Percentiles rank a stretch among this genome's conserved stretches.
phyloP scores from a whole-genome alignment of 2,113 vertebrate genomes.

The Anseranas semipalmata region DNA sequence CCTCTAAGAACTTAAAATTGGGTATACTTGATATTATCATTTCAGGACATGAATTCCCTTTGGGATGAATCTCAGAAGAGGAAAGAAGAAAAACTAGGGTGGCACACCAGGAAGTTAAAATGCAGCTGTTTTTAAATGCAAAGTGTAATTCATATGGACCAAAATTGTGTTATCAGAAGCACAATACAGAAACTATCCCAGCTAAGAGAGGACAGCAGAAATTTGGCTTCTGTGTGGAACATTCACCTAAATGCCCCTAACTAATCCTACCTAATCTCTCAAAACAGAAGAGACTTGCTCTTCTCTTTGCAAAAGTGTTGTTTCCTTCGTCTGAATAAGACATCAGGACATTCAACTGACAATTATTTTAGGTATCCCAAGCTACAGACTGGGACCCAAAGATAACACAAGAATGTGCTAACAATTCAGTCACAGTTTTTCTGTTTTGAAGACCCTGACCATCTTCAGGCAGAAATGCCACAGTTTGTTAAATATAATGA shows the following conservation, averaged over 20 bases:
- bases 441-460: not conserved
- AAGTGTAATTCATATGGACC: not conserved
- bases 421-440: not conserved
- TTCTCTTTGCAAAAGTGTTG: not conserved
- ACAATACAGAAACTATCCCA: not conserved
- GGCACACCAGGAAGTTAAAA: not conserved
- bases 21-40: slow-evolving; percentile 5
- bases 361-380: not conserved
- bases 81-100: not conserved
- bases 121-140: not conserved
- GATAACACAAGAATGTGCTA: not conserved
- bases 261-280: not conserved
- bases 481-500: not conserved
- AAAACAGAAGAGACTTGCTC: not conserved
- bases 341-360: not conserved
- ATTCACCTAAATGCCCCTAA: not conserved
- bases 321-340: not conserved
- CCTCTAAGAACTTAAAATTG: slow-evolving; percentile 11
- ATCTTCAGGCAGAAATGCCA: not conserved
- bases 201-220: not conserved
- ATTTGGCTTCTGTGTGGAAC: not conserved
- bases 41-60: slow-evolving; percentile 7
- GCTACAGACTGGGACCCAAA: not conserved
- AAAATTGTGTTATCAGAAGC: not conserved
- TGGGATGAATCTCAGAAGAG: not conserved